Evolutionary conservation across 2,113 vertebrate species (phyloP).

Genomic region (Dissostichus mawsoni): DNA sequence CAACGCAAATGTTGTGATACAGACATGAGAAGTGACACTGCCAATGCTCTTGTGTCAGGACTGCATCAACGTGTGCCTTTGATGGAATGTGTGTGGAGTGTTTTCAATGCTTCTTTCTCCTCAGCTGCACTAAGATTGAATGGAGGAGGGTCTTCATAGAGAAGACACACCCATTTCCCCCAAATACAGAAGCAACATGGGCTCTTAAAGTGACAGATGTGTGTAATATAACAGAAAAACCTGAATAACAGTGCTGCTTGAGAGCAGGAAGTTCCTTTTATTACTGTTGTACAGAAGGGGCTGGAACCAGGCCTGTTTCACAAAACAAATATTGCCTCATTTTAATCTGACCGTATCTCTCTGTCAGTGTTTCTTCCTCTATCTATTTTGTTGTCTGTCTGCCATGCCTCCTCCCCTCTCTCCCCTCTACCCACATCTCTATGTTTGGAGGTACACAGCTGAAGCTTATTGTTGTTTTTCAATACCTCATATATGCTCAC

Average conservation of each 20-base stretch:
- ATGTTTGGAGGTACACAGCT: constrained; percentile 63
- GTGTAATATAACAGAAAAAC: background rate
- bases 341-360: background rate
- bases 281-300: background rate
- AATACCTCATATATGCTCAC: constrained; percentile 17
- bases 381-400: background rate
- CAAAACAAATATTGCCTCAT: background rate
- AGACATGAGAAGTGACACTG: constrained; percentile 58
- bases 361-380: background rate
- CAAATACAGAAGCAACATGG: constrained; percentile 57
- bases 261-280: background rate
- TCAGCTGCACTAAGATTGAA: constrained; percentile 50
- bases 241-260: background rate
- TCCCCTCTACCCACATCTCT: constrained; percentile 56
- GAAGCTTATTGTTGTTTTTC: constrained; percentile 57
- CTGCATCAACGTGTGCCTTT: constrained; percentile 45
- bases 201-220: constrained; percentile 61
- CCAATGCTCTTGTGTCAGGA: constrained; percentile 20
- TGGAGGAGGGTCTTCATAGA: constrained; percentile 45
- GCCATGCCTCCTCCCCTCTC: constrained; percentile 16
- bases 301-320: too few species aligned
- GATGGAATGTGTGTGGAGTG: constrained; percentile 48
- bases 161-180: constrained; percentile 46
- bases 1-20: background rate
- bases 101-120: constrained; percentile 58